These are phyloP conservation scores for Troides aeacus DNA, from an alignment of 2,888 invertebrate genomes.

Conservation along the genomic window DNA sequence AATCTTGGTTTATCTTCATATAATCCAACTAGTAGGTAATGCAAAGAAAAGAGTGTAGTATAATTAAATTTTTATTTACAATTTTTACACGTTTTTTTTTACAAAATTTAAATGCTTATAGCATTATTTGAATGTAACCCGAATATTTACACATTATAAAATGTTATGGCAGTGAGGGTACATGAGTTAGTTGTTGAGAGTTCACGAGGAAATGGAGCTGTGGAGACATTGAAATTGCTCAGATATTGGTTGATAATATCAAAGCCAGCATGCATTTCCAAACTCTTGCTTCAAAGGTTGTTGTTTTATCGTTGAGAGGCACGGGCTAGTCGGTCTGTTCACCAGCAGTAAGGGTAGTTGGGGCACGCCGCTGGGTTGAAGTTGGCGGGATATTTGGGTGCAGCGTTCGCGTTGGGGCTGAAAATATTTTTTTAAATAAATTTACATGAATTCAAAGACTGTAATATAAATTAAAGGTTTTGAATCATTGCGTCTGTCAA, in stretches of 20 bases:
- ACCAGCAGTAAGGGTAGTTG: slow-evolving; percentile 80
- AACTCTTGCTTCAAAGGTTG: slow-evolving; percentile 38
- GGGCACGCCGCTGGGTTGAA: slow-evolving; percentile 78
- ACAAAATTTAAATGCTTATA: slow-evolving; percentile 43
- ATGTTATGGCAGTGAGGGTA: slow-evolving; percentile 40
- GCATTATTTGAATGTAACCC: slow-evolving; percentile 36
- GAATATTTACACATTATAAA: slow-evolving; percentile 29
- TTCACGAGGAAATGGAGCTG: slow-evolving; percentile 35
- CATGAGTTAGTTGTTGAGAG: slow-evolving; percentile 29
- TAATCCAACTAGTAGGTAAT: slow-evolving; percentile 4
- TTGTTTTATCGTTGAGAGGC: slow-evolving; percentile 31
- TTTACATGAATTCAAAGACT: not conserved
- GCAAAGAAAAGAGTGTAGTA: slow-evolving; percentile 24
- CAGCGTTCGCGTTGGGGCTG: slow-evolving; percentile 56
- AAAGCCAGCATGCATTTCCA: slow-evolving; percentile 31
- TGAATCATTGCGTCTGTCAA: no score
- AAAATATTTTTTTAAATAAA: slow-evolving; percentile 25
- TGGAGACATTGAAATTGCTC: slow-evolving; percentile 23
- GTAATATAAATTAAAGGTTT: no score
- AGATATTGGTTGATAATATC: slow-evolving; percentile 31
- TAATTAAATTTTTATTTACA: slow-evolving; percentile 48
- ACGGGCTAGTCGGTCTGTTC: slow-evolving; percentile 35
- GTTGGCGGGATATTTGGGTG: slow-evolving; percentile 74
- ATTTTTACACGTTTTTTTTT: slow-evolving; percentile 43
- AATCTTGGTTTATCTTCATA: not conserved